Evolutionary conservation across 2,888 invertebrate species (phyloP).

Genomic region (Leucania comma): DNA sequence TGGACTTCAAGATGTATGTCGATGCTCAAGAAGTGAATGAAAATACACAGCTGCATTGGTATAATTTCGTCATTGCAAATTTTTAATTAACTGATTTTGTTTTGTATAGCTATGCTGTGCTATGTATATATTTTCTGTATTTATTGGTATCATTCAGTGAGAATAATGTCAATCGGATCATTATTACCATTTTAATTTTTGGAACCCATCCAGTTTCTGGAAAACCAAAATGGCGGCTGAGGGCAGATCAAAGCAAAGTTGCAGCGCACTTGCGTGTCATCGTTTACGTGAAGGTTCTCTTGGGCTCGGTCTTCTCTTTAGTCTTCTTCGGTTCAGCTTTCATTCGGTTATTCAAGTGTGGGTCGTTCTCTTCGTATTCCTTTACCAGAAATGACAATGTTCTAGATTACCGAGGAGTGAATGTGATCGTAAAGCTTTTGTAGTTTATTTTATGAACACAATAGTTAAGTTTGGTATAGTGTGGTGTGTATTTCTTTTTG

Average conservation of each 20-base stretch:
- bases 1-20: not conserved
- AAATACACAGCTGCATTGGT: not conserved
- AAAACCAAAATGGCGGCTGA: constrained; percentile 13
- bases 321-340: not conserved
- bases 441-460: not conserved
- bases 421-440: not conserved
- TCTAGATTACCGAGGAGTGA: not conserved
- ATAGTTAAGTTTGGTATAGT: not conserved
- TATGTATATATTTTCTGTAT: not conserved
- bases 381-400: not conserved
- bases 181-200: not conserved
- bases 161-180: not conserved
- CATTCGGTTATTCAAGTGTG: too few species aligned
- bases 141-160: not conserved
- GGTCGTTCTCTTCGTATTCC: too few species aligned
- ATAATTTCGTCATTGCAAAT: not conserved
- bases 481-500: not conserved
- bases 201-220: not conserved
- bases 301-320: too few species aligned
- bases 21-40: not conserved
- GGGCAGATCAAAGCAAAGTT: not conserved
- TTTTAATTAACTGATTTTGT: not conserved
- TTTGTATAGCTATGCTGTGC: not conserved
- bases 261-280: not conserved
- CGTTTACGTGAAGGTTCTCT: too few species aligned